Percentiles rank a stretch among this genome's conserved stretches.
phyloP scores from a whole-genome alignment of 2,797 vertebrate species.

The Microchirus variegatus region DNA sequence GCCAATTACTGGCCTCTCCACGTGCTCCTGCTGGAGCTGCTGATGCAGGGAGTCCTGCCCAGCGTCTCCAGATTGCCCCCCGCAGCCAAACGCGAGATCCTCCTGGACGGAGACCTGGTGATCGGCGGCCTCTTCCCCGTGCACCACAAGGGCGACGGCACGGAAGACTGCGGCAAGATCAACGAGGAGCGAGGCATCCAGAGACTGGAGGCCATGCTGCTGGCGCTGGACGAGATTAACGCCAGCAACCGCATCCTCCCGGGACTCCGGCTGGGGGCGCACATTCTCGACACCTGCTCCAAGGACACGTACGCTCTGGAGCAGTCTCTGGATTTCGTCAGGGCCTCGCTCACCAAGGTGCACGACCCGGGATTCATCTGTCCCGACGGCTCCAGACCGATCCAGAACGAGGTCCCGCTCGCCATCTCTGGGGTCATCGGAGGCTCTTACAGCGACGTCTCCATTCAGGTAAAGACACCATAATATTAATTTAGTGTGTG shows the following conservation, averaged over 20 bases:
- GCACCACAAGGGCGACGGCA: constrained; percentile 92
- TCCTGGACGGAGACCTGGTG: constrained; percentile 92
- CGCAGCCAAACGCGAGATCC: constrained; percentile 88
- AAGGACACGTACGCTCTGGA: constrained; percentile 98
- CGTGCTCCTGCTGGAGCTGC: constrained; percentile 76
- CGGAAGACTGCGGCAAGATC: constrained; percentile 93
- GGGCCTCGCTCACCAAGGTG: constrained; percentile 92
- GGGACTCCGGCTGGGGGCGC: constrained; percentile 89
- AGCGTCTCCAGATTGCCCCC: constrained; percentile 71
- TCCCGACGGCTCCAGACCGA: constrained; percentile 93
- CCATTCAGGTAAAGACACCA: constrained; percentile 89
- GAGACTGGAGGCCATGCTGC: constrained; percentile 97
- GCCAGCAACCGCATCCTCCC: constrained; percentile 89
- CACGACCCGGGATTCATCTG: constrained; percentile 96
- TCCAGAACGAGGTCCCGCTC: constrained; percentile 91
- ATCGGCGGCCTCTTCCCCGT: constrained; percentile 96
- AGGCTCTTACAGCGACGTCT: constrained; percentile 98
- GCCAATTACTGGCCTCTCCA: constrained; percentile 68
- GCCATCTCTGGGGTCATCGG: constrained; percentile 97
- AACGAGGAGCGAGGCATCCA: constrained; percentile 95
- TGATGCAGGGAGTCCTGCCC: constrained; percentile 69
- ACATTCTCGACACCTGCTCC: constrained; percentile 98
- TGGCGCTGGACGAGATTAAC: constrained; percentile 96
- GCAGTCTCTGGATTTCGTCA: constrained; percentile 95
- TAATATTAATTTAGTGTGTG: no score